phyloP scores from a whole-genome alignment of 2,113 vertebrate genomes.

The Isurus oxyrinchus region DNA sequence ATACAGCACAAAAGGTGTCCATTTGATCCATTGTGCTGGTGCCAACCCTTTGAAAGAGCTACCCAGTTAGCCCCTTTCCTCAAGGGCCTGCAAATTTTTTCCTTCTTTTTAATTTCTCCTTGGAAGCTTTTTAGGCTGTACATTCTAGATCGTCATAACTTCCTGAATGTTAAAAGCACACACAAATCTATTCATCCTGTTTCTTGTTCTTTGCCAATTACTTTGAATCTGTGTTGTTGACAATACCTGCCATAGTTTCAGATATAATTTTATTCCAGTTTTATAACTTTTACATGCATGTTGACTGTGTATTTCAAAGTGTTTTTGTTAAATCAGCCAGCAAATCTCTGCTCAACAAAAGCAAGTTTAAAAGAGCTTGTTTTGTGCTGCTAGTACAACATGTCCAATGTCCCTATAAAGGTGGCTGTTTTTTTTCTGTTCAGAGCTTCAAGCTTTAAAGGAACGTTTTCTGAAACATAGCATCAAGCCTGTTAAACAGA shows the following conservation, averaged over 20 bases:
- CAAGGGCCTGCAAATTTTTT: too few relatives aligned
- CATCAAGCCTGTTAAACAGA: slow-evolving; percentile 50
- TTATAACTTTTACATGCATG: neutral
- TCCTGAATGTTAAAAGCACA: neutral
- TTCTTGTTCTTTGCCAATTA: neutral
- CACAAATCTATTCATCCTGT: neutral
- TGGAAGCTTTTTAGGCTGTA: neutral
- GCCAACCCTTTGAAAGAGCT: neutral
- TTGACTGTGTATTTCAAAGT: neutral
- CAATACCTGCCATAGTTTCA: neutral
- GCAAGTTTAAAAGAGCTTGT: neutral
- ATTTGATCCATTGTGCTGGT: neutral
- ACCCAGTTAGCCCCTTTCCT: neutral
- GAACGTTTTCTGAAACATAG: slow-evolving; percentile 81
- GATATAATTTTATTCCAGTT: neutral
- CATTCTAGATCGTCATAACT: neutral
- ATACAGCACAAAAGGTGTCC: neutral
- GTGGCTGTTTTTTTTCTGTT: neutral
- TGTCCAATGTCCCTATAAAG: neutral
- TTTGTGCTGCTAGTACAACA: neutral
- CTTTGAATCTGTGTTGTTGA: neutral
- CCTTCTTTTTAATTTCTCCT: neutral
- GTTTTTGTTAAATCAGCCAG: neutral
- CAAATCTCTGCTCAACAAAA: neutral
- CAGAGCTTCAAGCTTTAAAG: slow-evolving; percentile 83